Percentiles rank a stretch among this genome's conserved stretches.
Evolutionary conservation across 2,888 invertebrate genomes (phyloP).

Genomic region (Xestia ashworthii): DNA sequence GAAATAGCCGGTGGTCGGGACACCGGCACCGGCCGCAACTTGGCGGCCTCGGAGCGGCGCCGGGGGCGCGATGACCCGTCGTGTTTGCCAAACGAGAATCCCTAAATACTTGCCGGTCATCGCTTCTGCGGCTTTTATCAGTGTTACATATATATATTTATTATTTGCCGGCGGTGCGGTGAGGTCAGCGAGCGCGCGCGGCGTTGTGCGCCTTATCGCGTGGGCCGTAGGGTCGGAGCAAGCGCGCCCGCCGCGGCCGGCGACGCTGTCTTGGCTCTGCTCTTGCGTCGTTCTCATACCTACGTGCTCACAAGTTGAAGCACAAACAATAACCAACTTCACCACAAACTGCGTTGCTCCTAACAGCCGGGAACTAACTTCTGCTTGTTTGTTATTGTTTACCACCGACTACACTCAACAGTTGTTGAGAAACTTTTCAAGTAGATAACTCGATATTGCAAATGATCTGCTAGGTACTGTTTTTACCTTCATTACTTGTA

Average conservation of each 20-base stretch:
- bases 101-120: slow-evolving; percentile 88
- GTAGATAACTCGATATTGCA: slow-evolving; percentile 16
- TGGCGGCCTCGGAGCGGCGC: slow-evolving; percentile 71
- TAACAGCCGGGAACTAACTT: slow-evolving; percentile 45
- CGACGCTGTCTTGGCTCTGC: slow-evolving; percentile 84
- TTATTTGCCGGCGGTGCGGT: slow-evolving; percentile 88
- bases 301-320: slow-evolving; percentile 54
- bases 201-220: slow-evolving; percentile 87
- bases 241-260: slow-evolving; percentile 51
- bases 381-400: slow-evolving; percentile 58
- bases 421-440: slow-evolving; percentile 32
- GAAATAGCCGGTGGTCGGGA: slow-evolving; percentile 77
- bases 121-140: slow-evolving; percentile 89
- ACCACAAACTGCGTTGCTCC: slow-evolving; percentile 45
- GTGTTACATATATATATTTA: slow-evolving; percentile 91
- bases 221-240: slow-evolving; percentile 84
- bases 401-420: slow-evolving; percentile 42
- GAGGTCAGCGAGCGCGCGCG: slow-evolving; percentile 87
- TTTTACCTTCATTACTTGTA: slow-evolving; percentile 22
- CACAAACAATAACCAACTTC: slow-evolving; percentile 58
- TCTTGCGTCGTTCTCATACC: slow-evolving; percentile 85
- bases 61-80: slow-evolving; percentile 79
- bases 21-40: slow-evolving; percentile 72
- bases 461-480: not conserved
- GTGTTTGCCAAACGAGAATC: slow-evolving; percentile 84